phyloP scores from a whole-genome alignment of 2,113 vertebrate species.

The Anoplopoma fimbria region DNA sequence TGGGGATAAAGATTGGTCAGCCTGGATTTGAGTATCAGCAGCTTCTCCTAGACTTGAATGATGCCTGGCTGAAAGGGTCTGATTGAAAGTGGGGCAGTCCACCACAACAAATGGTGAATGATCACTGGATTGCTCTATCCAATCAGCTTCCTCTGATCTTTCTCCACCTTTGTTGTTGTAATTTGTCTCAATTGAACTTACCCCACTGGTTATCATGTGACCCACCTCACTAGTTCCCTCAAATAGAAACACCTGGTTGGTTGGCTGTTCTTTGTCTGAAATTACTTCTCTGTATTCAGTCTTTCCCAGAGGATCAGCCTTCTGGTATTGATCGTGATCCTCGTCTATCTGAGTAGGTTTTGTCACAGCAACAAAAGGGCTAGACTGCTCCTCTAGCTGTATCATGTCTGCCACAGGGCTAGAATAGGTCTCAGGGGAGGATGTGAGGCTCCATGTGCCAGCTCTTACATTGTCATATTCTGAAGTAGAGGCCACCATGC shows the following conservation, averaged over 20 bases:
- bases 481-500: slow-evolving; percentile 79
- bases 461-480: slow-evolving; percentile 81
- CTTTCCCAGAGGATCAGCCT: slow-evolving; percentile 15
- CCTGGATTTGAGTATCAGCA: slow-evolving; percentile 39
- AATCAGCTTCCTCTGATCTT: slow-evolving; percentile 49
- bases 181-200: slow-evolving; percentile 35
- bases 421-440: slow-evolving; percentile 65
- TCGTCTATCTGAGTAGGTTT: slow-evolving; percentile 42
- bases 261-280: slow-evolving; percentile 35
- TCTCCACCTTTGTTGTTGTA: slow-evolving; percentile 46
- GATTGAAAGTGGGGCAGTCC: slow-evolving; percentile 38
- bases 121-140: slow-evolving; percentile 49
- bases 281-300: slow-evolving; percentile 13
- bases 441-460: slow-evolving; percentile 63
- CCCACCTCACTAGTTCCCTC: slow-evolving; percentile 43
- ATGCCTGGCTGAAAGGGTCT: slow-evolving; percentile 10
- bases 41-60: slow-evolving; percentile 19
- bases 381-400: slow-evolving; percentile 74
- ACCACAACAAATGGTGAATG: slow-evolving; percentile 79
- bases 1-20: slow-evolving; percentile 28
- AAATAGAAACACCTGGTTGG: slow-evolving; percentile 72
- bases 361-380: slow-evolving; percentile 74
- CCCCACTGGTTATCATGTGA: slow-evolving; percentile 18
- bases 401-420: slow-evolving; percentile 60
- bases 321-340: slow-evolving; percentile 35